Percentiles rank a stretch among this genome's conserved stretches.
These are phyloP conservation scores for Scaptomyza tumidula DNA, from an alignment of 2,888 invertebrate genomes.

Conservation along the genomic window DNA sequence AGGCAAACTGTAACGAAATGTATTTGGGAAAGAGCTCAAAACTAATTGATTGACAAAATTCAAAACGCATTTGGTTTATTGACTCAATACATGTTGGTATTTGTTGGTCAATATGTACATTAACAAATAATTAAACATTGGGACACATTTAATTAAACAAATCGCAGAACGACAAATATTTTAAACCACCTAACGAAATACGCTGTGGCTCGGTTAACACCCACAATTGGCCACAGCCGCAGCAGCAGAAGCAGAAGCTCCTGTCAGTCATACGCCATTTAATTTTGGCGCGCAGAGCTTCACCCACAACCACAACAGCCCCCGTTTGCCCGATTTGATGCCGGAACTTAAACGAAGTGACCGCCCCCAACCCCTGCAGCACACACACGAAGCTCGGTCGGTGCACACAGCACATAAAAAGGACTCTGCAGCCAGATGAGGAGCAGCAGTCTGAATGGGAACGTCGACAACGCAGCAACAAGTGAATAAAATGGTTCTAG, in stretches of 20 bases:
- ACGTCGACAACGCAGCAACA: slow-evolving; percentile 35
- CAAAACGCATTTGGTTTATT: background rate
- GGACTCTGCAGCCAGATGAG: slow-evolving; percentile 30
- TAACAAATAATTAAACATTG: slow-evolving; percentile 17
- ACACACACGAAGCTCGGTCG: slow-evolving; percentile 44
- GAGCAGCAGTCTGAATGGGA: slow-evolving; percentile 57
- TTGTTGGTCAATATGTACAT: background rate
- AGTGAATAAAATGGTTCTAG: slow-evolving; percentile 26
- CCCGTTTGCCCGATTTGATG: slow-evolving; percentile 7
- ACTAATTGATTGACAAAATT: background rate
- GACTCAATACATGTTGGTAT: background rate
- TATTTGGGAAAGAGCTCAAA: background rate
- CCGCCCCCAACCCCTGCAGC: background rate
- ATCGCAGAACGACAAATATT: slow-evolving; percentile 5
- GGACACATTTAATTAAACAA: slow-evolving; percentile 47
- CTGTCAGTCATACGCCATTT: slow-evolving; percentile 64
- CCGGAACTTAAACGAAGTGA: slow-evolving; percentile 53
- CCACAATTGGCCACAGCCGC: slow-evolving; percentile 11
- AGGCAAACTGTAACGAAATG: background rate
- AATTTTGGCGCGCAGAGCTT: slow-evolving; percentile 58
- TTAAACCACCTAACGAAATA: background rate
- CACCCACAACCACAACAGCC: slow-evolving; percentile 28
- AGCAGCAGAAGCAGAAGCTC: slow-evolving; percentile 15
- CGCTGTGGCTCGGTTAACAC: slow-evolving; percentile 3
- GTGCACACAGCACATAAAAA: slow-evolving; percentile 54